A percentile compares a stretch with the other conserved stretches of the same genome.
phyloP scores from a whole-genome alignment of 2,113 vertebrate genomes.

The Theristicus caerulescens region DNA sequence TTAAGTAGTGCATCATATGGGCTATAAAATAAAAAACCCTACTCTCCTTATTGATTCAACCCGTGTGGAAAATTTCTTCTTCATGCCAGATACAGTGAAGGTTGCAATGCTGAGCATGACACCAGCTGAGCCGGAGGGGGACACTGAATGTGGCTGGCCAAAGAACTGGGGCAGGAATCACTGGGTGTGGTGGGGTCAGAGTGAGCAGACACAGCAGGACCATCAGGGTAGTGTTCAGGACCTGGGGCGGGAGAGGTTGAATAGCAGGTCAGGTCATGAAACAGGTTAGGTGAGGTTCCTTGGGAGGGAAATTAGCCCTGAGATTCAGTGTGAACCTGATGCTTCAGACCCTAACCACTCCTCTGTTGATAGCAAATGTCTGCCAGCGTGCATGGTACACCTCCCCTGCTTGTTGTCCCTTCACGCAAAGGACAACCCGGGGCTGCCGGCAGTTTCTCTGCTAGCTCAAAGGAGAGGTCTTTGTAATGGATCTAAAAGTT shows the following conservation, averaged over 20 bases:
- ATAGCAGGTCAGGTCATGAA: background rate
- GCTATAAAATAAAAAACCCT: background rate
- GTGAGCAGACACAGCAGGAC: background rate
- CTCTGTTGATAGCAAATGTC: background rate
- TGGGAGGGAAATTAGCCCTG: background rate
- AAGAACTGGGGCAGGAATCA: background rate
- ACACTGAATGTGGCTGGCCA: background rate
- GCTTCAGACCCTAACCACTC: background rate
- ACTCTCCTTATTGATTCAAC: background rate
- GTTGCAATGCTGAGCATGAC: background rate
- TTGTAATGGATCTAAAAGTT: background rate
- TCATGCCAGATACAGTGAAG: background rate
- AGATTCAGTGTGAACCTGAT: background rate
- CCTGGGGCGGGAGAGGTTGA: background rate
- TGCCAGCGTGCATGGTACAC: accelerated
- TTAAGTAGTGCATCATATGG: background rate
- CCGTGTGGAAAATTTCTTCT: background rate
- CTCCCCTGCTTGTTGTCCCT: background rate
- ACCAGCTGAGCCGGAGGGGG: background rate
- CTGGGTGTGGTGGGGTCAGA: background rate
- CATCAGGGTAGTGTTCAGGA: background rate
- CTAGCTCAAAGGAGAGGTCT: background rate
- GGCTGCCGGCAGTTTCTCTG: background rate
- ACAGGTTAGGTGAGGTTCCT: background rate
- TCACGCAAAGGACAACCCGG: background rate